Evolutionary conservation across 2,113 vertebrate genomes (phyloP), one percentile per base, ranked within the genome.

Genomic region (Paramormyrops kingsleyae): DNA sequence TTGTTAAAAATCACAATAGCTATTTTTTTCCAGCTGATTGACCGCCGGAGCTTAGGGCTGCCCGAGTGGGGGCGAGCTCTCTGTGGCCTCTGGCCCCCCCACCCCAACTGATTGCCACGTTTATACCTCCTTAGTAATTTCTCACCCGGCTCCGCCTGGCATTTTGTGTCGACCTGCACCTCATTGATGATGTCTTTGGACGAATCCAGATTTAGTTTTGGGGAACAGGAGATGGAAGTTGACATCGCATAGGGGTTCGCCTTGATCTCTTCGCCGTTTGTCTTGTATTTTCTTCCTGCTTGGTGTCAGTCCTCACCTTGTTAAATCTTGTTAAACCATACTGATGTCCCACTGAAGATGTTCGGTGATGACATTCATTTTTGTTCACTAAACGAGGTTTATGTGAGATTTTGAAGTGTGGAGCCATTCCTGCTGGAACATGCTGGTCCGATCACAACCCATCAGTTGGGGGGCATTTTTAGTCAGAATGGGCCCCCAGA

Each of bases 1-100:
- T 87, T 39, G 85, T 87, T 87, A 87, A 87, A 87, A 87, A 87
- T 53, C 85, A 87, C 49, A 53, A 27, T 27, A 31, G 49, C 85
- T 17, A 19, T 87, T 47, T 87, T 50, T 56, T 87, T 87, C 47
- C 50, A 53, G 49, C 31, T 87, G 85, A 87, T 47, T 56, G 27
- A 50, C 49, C 13, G 31, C 12, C 13, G 5, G 15, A 49, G 50
- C 85, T 87, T 8, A 53, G 1, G 31, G 85, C 85, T 17, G 27
- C 27, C 49, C 17, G 31, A 53, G 50, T 5, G 27, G 31, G 47
- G 13, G 15, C 31, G 13, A 15, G 39, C 85, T 39, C 84, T 31
- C 84, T 5, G 1, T 42, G 46, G 31, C 3, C 50, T 10, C 50
- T 27, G 19, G 8, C 15, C 85, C 44, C 31, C 19, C 49, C 85